These are phyloP conservation scores for Lasiurus cinereus DNA, from an alignment of 2,113 vertebrate genomes.

Conservation along the genomic window DNA sequence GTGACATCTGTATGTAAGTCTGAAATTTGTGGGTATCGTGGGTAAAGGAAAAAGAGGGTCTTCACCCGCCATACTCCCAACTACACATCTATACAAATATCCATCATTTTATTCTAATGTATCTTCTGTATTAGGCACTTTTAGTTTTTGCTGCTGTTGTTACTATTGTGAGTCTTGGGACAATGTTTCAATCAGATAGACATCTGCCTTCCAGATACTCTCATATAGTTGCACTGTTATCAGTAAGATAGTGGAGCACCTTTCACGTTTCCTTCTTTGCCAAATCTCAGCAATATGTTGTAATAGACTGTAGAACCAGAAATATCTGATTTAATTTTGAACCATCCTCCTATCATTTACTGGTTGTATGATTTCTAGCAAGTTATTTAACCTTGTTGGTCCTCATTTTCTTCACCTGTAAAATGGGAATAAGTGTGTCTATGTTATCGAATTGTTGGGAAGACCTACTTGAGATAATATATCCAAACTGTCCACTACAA, in stretches of 20 bases:
- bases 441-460: slow-evolving; percentile 4
- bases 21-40: slow-evolving; percentile 12
- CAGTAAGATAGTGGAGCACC: not conserved
- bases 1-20: not conserved
- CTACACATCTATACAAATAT: not conserved
- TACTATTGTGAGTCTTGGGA: not conserved
- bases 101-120: slow-evolving; percentile 47
- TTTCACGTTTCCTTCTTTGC: slow-evolving; percentile 49
- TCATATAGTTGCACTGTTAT: not conserved
- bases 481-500: slow-evolving; percentile 21
- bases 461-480: not conserved
- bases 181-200: slow-evolving; percentile 30
- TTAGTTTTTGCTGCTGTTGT: slow-evolving; percentile 34
- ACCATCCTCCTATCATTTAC: slow-evolving; percentile 39
- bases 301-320: slow-evolving; percentile 51
- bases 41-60: not conserved
- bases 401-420: slow-evolving; percentile 49
- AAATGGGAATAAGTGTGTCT: slow-evolving; percentile 6
- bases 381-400: slow-evolving; percentile 47
- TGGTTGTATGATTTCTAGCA: not conserved
- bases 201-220: not conserved
- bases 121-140: not conserved
- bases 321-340: slow-evolving; percentile 48
- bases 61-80: not conserved
- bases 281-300: slow-evolving; percentile 18